phyloP scores from a whole-genome alignment of 2,113 vertebrate species.

The Peromyscus polionotus region DNA sequence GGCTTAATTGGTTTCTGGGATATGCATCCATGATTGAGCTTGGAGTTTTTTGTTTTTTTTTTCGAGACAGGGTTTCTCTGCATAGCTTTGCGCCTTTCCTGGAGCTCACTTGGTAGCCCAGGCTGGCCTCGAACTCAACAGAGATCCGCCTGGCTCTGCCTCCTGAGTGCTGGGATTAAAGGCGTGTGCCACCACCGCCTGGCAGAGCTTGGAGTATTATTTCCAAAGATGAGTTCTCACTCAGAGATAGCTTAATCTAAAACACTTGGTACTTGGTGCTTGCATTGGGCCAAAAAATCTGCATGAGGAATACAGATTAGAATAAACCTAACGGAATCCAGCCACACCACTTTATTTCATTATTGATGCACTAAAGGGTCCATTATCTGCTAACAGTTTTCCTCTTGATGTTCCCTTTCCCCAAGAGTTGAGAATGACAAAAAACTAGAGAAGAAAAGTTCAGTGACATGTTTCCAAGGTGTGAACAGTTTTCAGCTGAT shows the following conservation, averaged over 20 bases:
- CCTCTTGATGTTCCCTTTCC: background rate
- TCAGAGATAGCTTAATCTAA: background rate
- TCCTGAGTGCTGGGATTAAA: too few relatives aligned
- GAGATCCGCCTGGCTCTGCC: too few relatives aligned
- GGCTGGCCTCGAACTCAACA: too few relatives aligned
- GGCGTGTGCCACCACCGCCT: too few relatives aligned
- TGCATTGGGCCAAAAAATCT: background rate
- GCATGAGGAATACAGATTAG: background rate
- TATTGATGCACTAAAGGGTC: background rate
- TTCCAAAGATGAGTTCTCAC: background rate
- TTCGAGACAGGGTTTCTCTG: too few relatives aligned
- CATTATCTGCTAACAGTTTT: background rate
- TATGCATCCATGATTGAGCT: background rate
- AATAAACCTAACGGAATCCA: background rate
- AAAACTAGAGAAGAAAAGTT: constrained; percentile 14
- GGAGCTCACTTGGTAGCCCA: too few relatives aligned
- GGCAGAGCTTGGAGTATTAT: background rate
- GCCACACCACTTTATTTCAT: constrained; percentile 4
- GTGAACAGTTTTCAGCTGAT: background rate
- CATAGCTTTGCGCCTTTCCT: too few relatives aligned
- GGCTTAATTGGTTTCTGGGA: background rate
- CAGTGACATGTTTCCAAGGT: background rate
- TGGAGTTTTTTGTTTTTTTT: background rate
- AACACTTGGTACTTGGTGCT: background rate
- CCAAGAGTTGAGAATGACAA: background rate